Evolutionary conservation across 1,140 invertebrate genomes (phyloP).

Genomic region (Bombus breviceps): DNA sequence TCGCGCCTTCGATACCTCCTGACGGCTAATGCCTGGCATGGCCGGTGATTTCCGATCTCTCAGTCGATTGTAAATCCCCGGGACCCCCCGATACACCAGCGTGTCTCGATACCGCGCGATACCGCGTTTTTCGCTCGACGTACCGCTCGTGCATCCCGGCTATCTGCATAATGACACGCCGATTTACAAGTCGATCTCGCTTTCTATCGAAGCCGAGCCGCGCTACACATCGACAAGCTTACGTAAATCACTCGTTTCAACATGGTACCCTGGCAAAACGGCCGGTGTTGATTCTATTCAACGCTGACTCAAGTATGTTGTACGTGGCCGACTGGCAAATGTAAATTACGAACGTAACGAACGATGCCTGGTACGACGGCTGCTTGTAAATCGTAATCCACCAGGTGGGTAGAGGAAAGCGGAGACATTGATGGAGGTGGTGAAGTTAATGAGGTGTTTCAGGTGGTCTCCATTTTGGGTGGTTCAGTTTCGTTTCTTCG

Average conservation of each 20-base stretch:
- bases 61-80: conserved; percentile 42
- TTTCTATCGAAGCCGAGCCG: conserved; percentile 27
- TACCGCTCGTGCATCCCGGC: conserved; percentile 32
- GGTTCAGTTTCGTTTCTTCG: background rate
- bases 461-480: background rate
- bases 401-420: background rate
- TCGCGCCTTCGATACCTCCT: conserved; percentile 51
- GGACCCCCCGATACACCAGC: background rate
- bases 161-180: conserved; percentile 61
- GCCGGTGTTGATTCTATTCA: conserved; percentile 61
- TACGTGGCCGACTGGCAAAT: conserved; percentile 37
- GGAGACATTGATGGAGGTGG: background rate
- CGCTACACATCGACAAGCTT: background rate
- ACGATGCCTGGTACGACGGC: conserved; percentile 13
- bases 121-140: conserved; percentile 16
- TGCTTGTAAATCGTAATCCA: conserved; percentile 35
- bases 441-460: background rate
- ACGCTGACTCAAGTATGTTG: conserved; percentile 47
- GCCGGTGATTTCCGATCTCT: conserved; percentile 57
- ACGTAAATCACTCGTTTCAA: conserved; percentile 55
- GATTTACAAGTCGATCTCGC: conserved; percentile 56
- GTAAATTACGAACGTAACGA: conserved; percentile 52
- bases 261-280: background rate
- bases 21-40: conserved; percentile 28
- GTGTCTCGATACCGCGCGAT: conserved; percentile 15